Base-by-base conservation (phyloP, 2,113 vertebrate genomes). In the Pitta sordida region DNA sequence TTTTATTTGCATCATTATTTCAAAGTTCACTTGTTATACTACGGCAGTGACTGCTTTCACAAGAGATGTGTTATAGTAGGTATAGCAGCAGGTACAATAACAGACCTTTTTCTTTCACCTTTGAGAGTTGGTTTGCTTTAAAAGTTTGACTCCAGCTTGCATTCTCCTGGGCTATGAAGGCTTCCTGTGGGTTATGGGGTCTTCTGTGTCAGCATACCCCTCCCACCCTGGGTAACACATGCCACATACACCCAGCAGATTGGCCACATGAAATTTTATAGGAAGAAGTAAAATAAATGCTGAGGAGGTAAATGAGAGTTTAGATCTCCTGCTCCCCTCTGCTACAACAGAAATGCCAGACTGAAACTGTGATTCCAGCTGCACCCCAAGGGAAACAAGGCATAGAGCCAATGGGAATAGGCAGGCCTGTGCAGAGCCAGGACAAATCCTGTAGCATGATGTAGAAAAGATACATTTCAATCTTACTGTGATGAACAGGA, bases 221-320 rank as follows among this genome's bases (percentile, higher is more conserved):
- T 64, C 15, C 36, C 1, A 1, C 36, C 44, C 34, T 3, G 2
- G 39, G 20, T 63, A 60, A 51, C 32, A 37, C 3, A 48, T 32
- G 3, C 13, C 9, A 64, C 18, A 5, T 20, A 49, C 15, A 37
- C 19, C 30, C 7, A 1, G 39, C 10, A 46, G 13, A 83, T 39
- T 0, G 0, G 20, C 12, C 36, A n/a, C 0, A 0, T 11, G 29
- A 34, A 81, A 74, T 67, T 77, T 83, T 56, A 58, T 21, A 37
- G 43, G 26, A 82, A 55, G 9, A 11, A 62, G 51, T 81, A 49
- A 78, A 86, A 89, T 23, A 62, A 67, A 46, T 1, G 3, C 32
- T 23, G 15, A 91, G 46, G 21, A 74, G 17, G 3, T 7, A 86
- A 37, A 63, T 15, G 13, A 67, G 37, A 9, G 2, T 44, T 86